Percentiles rank a stretch among this genome's conserved stretches.
Evolutionary conservation across 2,888 invertebrate species (phyloP).

Genomic region (Litoditis marina): DNA sequence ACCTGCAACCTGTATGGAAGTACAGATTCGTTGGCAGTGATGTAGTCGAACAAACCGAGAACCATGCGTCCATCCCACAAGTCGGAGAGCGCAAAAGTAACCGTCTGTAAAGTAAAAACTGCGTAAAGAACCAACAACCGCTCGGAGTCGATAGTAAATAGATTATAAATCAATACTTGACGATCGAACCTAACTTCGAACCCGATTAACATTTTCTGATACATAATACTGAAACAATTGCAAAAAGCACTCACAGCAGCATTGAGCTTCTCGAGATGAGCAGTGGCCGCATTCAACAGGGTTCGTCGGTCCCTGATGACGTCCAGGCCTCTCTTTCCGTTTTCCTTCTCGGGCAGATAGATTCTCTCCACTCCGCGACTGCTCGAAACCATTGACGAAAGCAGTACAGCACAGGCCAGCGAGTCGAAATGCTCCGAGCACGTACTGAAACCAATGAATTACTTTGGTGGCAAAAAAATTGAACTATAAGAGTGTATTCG

Average conservation of each 20-base stretch:
- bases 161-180: no score
- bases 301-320: constrained; percentile 38
- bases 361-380: constrained; percentile 42
- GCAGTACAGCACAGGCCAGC: constrained; percentile 48
- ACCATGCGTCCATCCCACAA: constrained; percentile 60
- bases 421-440: constrained; percentile 49
- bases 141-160: no score
- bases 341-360: constrained; percentile 27
- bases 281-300: constrained; percentile 39
- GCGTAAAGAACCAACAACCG: no score
- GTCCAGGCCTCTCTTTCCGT: constrained; percentile 42
- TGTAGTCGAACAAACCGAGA: constrained; percentile 44
- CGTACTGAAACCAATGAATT: neutral
- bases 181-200: no score
- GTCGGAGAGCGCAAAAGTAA: constrained; percentile 47
- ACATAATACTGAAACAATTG: no score
- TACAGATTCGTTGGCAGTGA: constrained; percentile 38
- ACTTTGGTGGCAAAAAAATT: no score
- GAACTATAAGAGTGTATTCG: no score
- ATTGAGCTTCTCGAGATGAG: constrained; percentile 34
- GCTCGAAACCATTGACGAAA: constrained; percentile 46
- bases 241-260: constrained; percentile 19
- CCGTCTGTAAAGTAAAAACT: no score
- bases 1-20: constrained; percentile 53
- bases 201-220: no score